Percentiles rank a stretch among this genome's conserved stretches.
phyloP scores from a whole-genome alignment of 1,140 invertebrate species.

The Drosophila nikananu region DNA sequence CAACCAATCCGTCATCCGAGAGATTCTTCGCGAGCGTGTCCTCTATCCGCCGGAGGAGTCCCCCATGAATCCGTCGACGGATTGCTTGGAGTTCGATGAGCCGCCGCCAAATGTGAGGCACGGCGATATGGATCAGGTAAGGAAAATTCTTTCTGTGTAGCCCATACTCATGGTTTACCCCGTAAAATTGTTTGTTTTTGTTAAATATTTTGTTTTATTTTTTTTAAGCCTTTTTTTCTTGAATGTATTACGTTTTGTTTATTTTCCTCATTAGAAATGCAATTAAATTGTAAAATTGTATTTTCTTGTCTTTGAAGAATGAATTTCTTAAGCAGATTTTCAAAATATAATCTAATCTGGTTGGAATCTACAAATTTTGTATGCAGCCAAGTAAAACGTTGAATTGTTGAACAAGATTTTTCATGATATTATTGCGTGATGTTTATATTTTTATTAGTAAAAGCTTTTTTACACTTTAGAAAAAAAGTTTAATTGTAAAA shows the following conservation, averaged over 20 bases:
- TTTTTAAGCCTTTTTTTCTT: not conserved
- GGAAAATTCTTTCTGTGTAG: not conserved
- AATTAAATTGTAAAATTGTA: no score
- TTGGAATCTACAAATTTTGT: not conserved
- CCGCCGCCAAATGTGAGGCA: constrained; percentile 76
- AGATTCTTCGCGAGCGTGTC: constrained; percentile 88
- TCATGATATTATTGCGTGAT: not conserved
- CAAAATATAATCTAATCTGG: not conserved
- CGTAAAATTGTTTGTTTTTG: not conserved
- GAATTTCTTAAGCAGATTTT: no score
- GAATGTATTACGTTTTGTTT: no score
- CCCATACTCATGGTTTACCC: not conserved
- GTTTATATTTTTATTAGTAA: not conserved
- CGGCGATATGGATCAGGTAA: constrained; percentile 81
- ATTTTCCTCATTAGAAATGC: no score
- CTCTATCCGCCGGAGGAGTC: constrained; percentile 57
- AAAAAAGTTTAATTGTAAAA: not conserved
- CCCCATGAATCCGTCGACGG: not conserved
- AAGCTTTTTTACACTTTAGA: not conserved
- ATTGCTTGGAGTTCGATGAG: constrained; percentile 44
- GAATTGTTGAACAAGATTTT: not conserved
- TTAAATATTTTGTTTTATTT: not conserved
- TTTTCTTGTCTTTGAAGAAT: no score
- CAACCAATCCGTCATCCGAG: constrained; percentile 93
- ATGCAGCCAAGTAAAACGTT: no score